Evolutionary conservation across 1,140 invertebrate species (phyloP).

Genomic region (Conopomorpha cramerella): DNA sequence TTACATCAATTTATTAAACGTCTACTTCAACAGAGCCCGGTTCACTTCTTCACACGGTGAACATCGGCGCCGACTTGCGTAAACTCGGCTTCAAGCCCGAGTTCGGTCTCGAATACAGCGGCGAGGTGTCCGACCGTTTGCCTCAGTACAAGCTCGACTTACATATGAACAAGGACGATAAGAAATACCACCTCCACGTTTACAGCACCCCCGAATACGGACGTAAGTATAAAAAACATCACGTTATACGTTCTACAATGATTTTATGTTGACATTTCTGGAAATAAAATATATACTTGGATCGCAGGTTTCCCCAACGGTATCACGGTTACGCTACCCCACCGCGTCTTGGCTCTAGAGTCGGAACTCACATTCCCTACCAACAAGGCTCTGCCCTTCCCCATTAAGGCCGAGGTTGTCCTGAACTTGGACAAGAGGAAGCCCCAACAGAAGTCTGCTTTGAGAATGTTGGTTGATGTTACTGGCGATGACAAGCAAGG

Average conservation of each 20-base stretch:
- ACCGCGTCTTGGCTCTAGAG: constrained; percentile 67
- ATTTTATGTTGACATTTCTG: no score
- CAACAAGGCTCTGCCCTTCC: constrained; percentile 29
- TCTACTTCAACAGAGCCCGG: constrained; percentile 30
- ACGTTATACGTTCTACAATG: no score
- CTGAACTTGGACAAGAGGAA: constrained; percentile 74
- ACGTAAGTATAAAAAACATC: no score
- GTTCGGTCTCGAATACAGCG: constrained; percentile 68
- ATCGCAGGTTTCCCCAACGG: no score
- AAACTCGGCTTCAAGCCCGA: constrained; percentile 73
- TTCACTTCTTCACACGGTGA: constrained; percentile 24
- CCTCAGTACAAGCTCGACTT: constrained; percentile 69
- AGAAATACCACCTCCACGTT: constrained; percentile 70
- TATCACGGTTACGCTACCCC: constrained; percentile 65
- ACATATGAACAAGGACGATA: constrained; percentile 69
- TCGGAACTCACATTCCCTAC: constrained; percentile 40
- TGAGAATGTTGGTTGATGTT: constrained; percentile 53
- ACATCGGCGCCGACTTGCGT: constrained; percentile 65
- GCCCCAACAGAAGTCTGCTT: constrained; percentile 66
- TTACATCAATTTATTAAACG: no score
- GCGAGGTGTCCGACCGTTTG: constrained; percentile 60
- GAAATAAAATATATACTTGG: no score
- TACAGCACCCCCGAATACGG: constrained; percentile 64
- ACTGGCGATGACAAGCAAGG: constrained; percentile 45
- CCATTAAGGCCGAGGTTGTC: constrained; percentile 44